Conservation (phyloP, 2,888 invertebrate genomes). For the Phaonia tiefii region DNA sequence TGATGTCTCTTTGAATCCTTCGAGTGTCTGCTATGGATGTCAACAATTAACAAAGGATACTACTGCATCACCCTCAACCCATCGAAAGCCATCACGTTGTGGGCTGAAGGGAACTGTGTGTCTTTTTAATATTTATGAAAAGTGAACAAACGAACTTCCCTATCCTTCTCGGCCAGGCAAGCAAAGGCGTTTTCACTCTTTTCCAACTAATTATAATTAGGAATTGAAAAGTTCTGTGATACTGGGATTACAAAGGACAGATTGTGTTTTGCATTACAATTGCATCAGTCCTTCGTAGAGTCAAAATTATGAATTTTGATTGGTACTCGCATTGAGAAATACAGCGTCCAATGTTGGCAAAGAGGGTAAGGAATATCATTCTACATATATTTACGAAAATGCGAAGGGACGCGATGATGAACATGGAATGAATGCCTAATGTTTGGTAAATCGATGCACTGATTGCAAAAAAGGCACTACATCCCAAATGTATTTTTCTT, state of each 20-base stretch:
- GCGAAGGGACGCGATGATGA: too few relatives aligned
- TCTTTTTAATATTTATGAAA: conserved; percentile 58
- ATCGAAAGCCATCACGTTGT: background rate
- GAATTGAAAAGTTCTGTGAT: conserved; percentile 76
- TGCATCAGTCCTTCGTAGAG: background rate
- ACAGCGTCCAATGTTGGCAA: too few relatives aligned
- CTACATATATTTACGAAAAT: too few relatives aligned
- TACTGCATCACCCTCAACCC: background rate
- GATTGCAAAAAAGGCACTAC: too few relatives aligned
- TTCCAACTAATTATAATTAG: conserved; percentile 78
- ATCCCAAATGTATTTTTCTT: too few relatives aligned
- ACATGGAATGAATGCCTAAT: too few relatives aligned
- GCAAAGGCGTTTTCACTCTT: conserved; percentile 39
- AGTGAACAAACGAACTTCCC: conserved; percentile 14
- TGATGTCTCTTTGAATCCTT: conserved; percentile 47
- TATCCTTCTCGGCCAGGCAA: conserved; percentile 23
- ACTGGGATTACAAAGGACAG: conserved; percentile 48
- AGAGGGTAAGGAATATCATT: too few relatives aligned
- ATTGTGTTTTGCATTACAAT: conserved; percentile 57
- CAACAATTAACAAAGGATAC: conserved; percentile 46
- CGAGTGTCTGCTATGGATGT: conserved; percentile 46
- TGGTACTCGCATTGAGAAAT: too few relatives aligned
- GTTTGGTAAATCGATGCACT: too few relatives aligned
- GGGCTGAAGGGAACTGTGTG: background rate
- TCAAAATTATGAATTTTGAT: conserved; percentile 30